Base-by-base conservation (phyloP, 1,140 invertebrate genomes). In the Trichonephila clavipes region DNA sequence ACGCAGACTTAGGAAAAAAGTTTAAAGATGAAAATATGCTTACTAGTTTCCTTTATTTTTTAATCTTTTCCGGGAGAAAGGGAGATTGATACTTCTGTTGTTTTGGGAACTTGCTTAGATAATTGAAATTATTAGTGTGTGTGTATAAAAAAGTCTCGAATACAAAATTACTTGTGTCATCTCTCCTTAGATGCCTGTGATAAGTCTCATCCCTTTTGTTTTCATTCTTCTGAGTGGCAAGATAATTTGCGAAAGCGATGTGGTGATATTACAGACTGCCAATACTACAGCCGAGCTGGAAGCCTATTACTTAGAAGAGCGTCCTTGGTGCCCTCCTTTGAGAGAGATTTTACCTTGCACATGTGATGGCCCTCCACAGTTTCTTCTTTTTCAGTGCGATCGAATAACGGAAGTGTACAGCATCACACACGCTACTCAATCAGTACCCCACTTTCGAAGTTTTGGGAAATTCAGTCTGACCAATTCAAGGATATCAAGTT, bases 381-480 rank as follows among this genome's bases (percentile, higher is more conserved):
- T 94, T 58, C 12, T 94, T 4, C 18, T 94, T 18, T 64, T 94
- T 18, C 62, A 89, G 8, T 94, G 94, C 19, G 94, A 94, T 24
- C 12, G 90, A 85, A 92, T 94, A 61, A 87, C 85, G 21, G 90
- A 94, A 62, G 10, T 66, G 6, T 44, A 72, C 34, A 92, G 85
- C 16, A 89, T 94, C 14, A 18, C 16, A 4, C 82, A 83, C 21
- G 88, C 87, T 10, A 58, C 88, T 14, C 61, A 59, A 59, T 82
- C 94, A 12, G 59, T 90, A 19, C 14, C 24, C 14, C 24, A 83
- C 58, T 58, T 58, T 19, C 51, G 28, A 34, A 83, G 34, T 24
- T 92, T 92, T 34, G 94, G 94, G 0, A 94, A 94, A 90, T 92
- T 94, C 51, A 93, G 94, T 34, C 58, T 94, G 2, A 94, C 92